Evolutionary conservation across 2,797 vertebrate genomes (phyloP), one percentile per base, ranked within the genome.

Genomic region (Xerus rutilus): DNA sequence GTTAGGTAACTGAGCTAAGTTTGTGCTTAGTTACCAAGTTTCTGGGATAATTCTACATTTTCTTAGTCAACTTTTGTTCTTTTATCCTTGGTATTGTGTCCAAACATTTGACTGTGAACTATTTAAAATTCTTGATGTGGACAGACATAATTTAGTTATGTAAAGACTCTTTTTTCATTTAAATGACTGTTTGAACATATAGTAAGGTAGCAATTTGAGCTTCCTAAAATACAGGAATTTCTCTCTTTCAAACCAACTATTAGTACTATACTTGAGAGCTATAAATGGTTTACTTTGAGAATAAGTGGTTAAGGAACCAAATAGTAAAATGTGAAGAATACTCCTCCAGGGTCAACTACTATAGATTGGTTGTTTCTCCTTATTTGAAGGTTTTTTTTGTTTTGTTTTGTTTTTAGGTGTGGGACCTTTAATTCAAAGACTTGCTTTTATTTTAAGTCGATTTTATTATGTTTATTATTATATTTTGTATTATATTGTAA

Each of bases 351-450:
- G 49, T 78, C 32, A 69, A 1, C n/a, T 72, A 30, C 3, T 7
- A 15, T 67, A n/a, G 1, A 54, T 70, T 67, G 23, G 20, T 83
- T 90, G 49, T 91, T 88, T 96, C 64, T 49, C n/a, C 54, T 94
- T 95, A 45, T 85, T 82, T 88, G 28, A 21, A 91, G 64, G 52
- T 90, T 87, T 62, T 82, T 93, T 92, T 62, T 82, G 92, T 92
- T 92, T 87, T 54, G n/a, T 78, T 92, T 90, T 90, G 85, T 62
- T 82, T 93, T 90, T 59, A 70, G 69, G 7, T 30, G 11, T 32
- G 17, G n/a, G n/a, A 77, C 1, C 78, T 93, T 92, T 78, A 93
- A 47, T 81, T 94, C 14, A 73, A 72, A 94, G 84, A 70, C 85
- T 95, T 92, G 23, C 45, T 91, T 93, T 83, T 77, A 57, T 85